Percentiles rank a stretch among this genome's conserved stretches.
These are phyloP conservation scores for Macropis europaea DNA, from an alignment of 2,888 invertebrate species.

Conservation along the genomic window DNA sequence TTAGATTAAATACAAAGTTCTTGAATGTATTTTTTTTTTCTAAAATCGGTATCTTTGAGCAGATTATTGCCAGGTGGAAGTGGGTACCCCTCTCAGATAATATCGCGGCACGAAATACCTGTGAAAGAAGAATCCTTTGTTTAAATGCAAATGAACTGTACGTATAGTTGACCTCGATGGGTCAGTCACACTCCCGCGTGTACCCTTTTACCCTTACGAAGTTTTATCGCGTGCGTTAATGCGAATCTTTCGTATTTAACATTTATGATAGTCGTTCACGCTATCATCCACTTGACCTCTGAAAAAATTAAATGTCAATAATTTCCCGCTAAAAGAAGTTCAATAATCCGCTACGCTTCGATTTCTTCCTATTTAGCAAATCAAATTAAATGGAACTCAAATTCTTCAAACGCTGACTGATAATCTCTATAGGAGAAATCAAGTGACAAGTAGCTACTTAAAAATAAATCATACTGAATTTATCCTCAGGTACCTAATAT, in stretches of 20 bases:
- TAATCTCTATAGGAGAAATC: no score
- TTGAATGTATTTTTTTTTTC: not conserved
- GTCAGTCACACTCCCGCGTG: constrained; percentile 54
- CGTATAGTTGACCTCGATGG: constrained; percentile 55
- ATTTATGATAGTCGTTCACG: constrained; percentile 44
- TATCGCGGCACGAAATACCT: constrained; percentile 22
- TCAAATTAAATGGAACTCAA: no score
- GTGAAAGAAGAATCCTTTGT: constrained; percentile 44
- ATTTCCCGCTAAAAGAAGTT: constrained; percentile 8
- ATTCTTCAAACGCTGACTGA: no score
- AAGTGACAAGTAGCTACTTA: no score
- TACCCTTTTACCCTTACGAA: constrained; percentile 34
- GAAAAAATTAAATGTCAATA: constrained; percentile 26
- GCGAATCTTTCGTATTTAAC: constrained; percentile 30
- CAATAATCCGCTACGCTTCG: not conserved
- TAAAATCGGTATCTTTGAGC: constrained; percentile 10
- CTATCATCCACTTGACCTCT: constrained; percentile 42
- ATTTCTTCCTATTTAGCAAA: no score
- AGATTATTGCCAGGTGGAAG: not conserved
- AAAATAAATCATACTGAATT: no score
- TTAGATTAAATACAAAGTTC: not conserved
- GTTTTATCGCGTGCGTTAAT: constrained; percentile 23
- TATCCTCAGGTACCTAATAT: no score
- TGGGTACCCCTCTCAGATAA: constrained; percentile 6
- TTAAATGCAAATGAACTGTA: constrained; percentile 51